Base-by-base conservation (phyloP, 2,888 invertebrate genomes). In the Watsonalla binaria region DNA sequence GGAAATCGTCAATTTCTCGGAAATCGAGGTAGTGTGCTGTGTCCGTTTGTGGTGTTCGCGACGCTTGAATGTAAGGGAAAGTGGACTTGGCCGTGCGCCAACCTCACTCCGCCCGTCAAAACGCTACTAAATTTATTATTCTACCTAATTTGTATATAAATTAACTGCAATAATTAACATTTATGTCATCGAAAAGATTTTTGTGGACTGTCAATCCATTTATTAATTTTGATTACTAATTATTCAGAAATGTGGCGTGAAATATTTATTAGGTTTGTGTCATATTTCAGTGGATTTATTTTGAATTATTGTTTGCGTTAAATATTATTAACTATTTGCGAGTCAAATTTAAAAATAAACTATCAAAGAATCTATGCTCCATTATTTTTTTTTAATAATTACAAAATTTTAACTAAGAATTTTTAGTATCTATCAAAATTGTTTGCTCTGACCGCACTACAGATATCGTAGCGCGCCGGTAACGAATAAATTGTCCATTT, bases 1-100 rank as follows among this genome's bases (percentile, higher is more conserved):
- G 76, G 82, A 82, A 83, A 80, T 79, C 79, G 80, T 72, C 81
- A 77, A 82, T 82, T 84, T 85, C 85, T 83, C 78, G 80, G 84
- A 85, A 87, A 80, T 77, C 66, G 81, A 78, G 77, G 82, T 82
- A 85, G 84, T 86, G 83, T 81, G 82, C 78, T 74, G 75, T 75
- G 72, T 74, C 74, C 76, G 79, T 66, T 68, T 67, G 62, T 62
- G 68, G 70, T 68, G 73, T 72, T 74, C 74, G 76, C 78, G 76
- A 68, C 72, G 72, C 75, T 78, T 72, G 70, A 74, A 70, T 65
- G 74, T 66, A 65, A 72, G 80, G 72, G 86, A 86, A 86, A 84
- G 84, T 84, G 76, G 57, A 68, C 61, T 80, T 88, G 90, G 90
- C 82, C 15, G 56, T n/a, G 11, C 13, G 87, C 90, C 87, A 88